Evolutionary conservation across 2,888 invertebrate genomes (phyloP), one percentile per base, ranked within the genome.

Genomic region (Stegophylla sp.): DNA sequence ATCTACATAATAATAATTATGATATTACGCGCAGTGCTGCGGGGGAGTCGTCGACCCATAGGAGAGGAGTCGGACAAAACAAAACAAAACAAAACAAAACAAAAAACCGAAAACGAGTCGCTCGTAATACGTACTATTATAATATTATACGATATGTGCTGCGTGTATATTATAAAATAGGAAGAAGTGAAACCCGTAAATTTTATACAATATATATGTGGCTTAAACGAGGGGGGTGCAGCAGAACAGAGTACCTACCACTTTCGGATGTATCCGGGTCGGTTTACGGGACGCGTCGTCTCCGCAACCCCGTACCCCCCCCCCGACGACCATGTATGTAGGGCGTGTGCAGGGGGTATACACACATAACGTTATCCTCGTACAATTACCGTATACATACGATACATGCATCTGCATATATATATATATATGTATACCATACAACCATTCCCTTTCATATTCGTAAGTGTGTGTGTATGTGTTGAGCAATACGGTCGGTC

Each of bases 181-280:
- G 53, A 7, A 53, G 53, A n/a, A 7, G 20, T 7, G 20, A 53
- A n/a, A 51, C 12, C 51, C 51, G 51, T 51, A 51, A 51, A n/a
- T 51, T n/a, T 17, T 4, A 41, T 51, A 4, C 17, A 17, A 51
- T 17, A 17, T 1, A 2, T 51, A 20, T 23, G 48, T 43, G n/a
- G 43, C 34, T 34, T 34, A 34, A 34, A 34, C 34, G 59, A 66
- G 23, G 45, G 45, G 63, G 81, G 72, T 26, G 71, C 81, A 82
- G n/a, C n/a, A n/a, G n/a, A n/a, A n/a, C n/a, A n/a, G n/a, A n/a
- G n/a, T n/a, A n/a, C n/a, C n/a, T 82, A 67, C 83, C 83, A 71
- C 82, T 81, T 82, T 67, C 74, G 82, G 61, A 82, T 83, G 83
- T 81, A 82, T 73, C 81, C 77, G 63, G 74, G 81, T 82, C 51